phyloP scores from a whole-genome alignment of 2,797 vertebrate species.

The Anniella stebbinsi region DNA sequence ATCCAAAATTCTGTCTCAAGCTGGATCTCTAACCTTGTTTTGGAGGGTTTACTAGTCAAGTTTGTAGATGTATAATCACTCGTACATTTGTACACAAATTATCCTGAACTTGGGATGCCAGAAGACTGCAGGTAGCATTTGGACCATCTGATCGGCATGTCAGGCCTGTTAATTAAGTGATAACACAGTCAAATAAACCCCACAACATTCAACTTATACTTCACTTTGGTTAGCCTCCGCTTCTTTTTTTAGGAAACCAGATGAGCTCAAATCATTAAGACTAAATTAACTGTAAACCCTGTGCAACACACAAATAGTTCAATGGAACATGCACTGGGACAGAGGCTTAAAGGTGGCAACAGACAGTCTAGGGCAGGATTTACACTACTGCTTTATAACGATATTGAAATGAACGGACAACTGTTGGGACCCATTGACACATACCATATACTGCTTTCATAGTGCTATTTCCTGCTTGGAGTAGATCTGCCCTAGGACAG shows the following conservation, averaged over 20 bases:
- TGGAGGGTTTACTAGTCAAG: constrained; percentile 61
- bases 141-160: constrained; percentile 66
- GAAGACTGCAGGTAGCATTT: constrained; percentile 53
- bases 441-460: too few relatives aligned
- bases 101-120: constrained; percentile 55
- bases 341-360: neutral
- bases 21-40: constrained; percentile 72
- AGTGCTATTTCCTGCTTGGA: too few relatives aligned
- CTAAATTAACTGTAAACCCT: neutral
- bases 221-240: constrained; percentile 35
- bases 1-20: constrained; percentile 74
- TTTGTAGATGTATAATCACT: constrained; percentile 44
- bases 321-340: neutral
- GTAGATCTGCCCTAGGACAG: neutral
- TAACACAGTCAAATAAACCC: constrained; percentile 63
- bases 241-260: constrained; percentile 30
- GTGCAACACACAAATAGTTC: neutral
- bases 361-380: neutral
- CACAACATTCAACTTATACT: constrained; percentile 47
- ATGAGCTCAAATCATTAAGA: constrained; percentile 35
- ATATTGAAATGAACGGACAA: too few relatives aligned
- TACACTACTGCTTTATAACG: too few relatives aligned
- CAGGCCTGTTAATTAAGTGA: constrained; percentile 34
- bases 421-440: too few relatives aligned
- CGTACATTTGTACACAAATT: constrained; percentile 48